Evolutionary conservation across 1,140 invertebrate genomes (phyloP).

Genomic region (Drosophila bifasciata): DNA sequence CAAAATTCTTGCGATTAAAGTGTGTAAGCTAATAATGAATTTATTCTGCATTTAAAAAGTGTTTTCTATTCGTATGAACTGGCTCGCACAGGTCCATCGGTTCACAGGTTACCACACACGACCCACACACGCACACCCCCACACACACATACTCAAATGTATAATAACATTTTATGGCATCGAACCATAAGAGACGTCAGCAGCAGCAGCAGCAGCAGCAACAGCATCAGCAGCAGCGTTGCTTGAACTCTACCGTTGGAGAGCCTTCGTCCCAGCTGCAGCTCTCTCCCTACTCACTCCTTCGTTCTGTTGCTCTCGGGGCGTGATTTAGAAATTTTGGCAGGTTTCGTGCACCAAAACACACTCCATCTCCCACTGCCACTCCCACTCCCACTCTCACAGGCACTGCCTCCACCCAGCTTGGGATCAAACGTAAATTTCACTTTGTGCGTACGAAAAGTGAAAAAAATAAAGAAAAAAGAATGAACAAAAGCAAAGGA

Average conservation of each 20-base stretch:
- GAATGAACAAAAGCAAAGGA: not conserved
- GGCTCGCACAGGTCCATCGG: too few species aligned
- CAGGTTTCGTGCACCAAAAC: not conserved
- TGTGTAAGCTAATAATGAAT: too few species aligned
- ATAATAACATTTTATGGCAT: slow-evolving; percentile 58
- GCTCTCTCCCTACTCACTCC: not conserved
- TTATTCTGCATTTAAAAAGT: too few species aligned
- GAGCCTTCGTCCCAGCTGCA: not conserved
- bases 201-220: too few species aligned
- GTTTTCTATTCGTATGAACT: too few species aligned
- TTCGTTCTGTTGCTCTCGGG: slow-evolving; percentile 8
- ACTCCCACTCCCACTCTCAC: not conserved
- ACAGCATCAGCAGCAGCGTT: slow-evolving; percentile 6
- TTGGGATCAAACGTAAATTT: slow-evolving; percentile 52
- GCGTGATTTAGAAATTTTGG: slow-evolving; percentile 33
- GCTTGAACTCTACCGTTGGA: slow-evolving; percentile 21
- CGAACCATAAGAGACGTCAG: slow-evolving; percentile 42
- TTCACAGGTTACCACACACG: not conserved
- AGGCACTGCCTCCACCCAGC: not conserved
- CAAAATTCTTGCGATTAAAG: too few species aligned
- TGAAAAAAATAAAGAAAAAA: not conserved
- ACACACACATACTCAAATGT: slow-evolving; percentile 21
- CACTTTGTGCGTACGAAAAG: slow-evolving; percentile 30
- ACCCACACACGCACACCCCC: slow-evolving; percentile 1
- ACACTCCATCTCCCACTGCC: slow-evolving; percentile 2